Base-by-base conservation (phyloP, 2,113 vertebrate genomes). In the Callaeas wilsoni region DNA sequence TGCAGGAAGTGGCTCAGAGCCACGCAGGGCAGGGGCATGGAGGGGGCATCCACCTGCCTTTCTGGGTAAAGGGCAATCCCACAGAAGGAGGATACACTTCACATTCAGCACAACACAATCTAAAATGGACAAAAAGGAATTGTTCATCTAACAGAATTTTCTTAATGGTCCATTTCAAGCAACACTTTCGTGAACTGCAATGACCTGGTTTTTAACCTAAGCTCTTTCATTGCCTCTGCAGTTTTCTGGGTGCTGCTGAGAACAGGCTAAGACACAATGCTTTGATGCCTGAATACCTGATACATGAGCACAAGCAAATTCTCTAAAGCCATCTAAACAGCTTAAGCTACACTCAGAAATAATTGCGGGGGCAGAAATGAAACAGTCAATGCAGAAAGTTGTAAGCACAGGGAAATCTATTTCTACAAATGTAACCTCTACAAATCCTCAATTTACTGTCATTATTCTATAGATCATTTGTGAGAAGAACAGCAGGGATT, bases 341-440 rank as follows among this genome's bases (percentile, higher is more conserved):
- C 67, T 22, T 55, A 55, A 83, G 71, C 75, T 94, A 79, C 87
- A 83, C 71, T 79, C 89, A 93, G 59, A 62, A 91, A 46, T 74
- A 88, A 93, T 23, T 74, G 79, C 39, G 35, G 42, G 59, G 50
- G 16, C 39, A 68, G 55, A 90, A 95, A 89, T 88, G 23, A 76
- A 76, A 23, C 29, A 78, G 37, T 27, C 62, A 57, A 29, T 22
- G 30, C 46, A 86, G 64, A 80, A 77, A 92, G 46, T 22, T n/a
- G 41, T 69, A 70, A 87, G 64, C 42, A 80, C 53, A 35, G 30
- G 29, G 29, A 69, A 77, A 74, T 44, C 37, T 62, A 17, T 77
- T 76, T 57, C 64, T 90, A 29, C 44, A 90, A 46, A 32, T 33
- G 23, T 12, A 85, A 79, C 37, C 50, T 65, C 55, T 42, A 52